phyloP scores from a whole-genome alignment of 2,113 vertebrate genomes.

The Verasper variegatus region DNA sequence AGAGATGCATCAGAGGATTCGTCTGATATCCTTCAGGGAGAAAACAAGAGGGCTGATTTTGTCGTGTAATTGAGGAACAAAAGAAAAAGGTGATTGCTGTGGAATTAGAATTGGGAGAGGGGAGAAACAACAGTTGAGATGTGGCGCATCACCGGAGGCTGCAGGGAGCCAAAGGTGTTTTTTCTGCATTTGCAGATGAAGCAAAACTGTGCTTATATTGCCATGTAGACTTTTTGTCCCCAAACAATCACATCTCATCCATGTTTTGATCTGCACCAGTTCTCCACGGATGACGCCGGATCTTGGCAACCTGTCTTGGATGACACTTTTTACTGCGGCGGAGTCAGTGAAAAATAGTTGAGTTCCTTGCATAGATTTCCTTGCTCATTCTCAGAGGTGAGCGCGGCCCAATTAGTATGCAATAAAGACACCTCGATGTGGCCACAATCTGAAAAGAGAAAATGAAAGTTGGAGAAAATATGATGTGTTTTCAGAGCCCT shows the following conservation, averaged over 20 bases:
- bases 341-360: constrained; percentile 54
- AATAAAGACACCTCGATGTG: constrained; percentile 65
- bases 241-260: constrained; percentile 68
- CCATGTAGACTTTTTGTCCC: constrained; percentile 64
- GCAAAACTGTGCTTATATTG: constrained; percentile 49
- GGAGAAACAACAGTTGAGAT: constrained; percentile 43
- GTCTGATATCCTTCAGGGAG: constrained; percentile 41
- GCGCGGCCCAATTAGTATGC: constrained; percentile 75
- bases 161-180: constrained; percentile 33
- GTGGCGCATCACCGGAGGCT: constrained; percentile 34
- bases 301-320: constrained; percentile 47
- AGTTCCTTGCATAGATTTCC: constrained; percentile 32
- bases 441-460: constrained; percentile 71
- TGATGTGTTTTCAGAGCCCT: constrained; percentile 76
- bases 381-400: constrained; percentile 66
- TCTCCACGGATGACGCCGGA: constrained; percentile 53
- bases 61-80: constrained; percentile 61
- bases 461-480: constrained; percentile 75
- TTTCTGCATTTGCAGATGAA: constrained; percentile 47
- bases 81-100: constrained; percentile 52
- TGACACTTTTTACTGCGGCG: constrained; percentile 61
- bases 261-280: constrained; percentile 62
- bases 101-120: constrained; percentile 49
- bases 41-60: constrained; percentile 42
- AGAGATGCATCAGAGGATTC: constrained; percentile 44